Evolutionary conservation across 2,888 invertebrate genomes (phyloP), one percentile per base, ranked within the genome.

Genomic region (Ganaspis brasiliensis): DNA sequence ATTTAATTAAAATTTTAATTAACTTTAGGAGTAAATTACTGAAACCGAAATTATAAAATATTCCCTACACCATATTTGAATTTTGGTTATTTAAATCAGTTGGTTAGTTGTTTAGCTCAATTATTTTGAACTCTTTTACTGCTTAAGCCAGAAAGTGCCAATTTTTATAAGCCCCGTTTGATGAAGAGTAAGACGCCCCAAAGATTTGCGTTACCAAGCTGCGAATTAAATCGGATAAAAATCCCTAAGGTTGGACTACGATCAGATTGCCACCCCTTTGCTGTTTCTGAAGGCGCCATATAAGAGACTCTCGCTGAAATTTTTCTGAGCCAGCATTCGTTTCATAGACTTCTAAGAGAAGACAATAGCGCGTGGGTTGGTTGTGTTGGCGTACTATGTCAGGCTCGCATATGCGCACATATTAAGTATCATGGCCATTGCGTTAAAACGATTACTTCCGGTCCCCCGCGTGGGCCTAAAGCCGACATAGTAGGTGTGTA

Each of bases 361-460:
- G 90, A 88, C 91, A 91, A 89, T 90, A 87, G 88, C 88, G 91
- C 91, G 91, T 91, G 91, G 91, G 90, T 88, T 87, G 87, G 85
- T 83, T 87, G 88, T 86, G 89, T 88, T 88, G 87, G 86, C 85
- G 86, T 82, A 83, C 81, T 82, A 82, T 73, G 59, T 80, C 73
- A 77, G 77, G 75, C 80, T 80, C 61, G 77, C 75, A 72, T 77
- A 61, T 56, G 37, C 57, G 72, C 79, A 80, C 77, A 82, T 86
- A 88, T 86, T 86, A 86, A 87, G 84, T 85, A 84, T 84, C 87
- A 84, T 81, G 83, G 85, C 83, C 82, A 85, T 85, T 81, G 84
- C 83, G 83, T 83, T 84, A 86, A 88, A 88, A 85, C 86, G 86
- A 88, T 88, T 88, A 88, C 87, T 88, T 88, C 88, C 88, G 88